Evolutionary conservation across 2,113 vertebrate species (phyloP).

Genomic region (Copsychus sechellarum): DNA sequence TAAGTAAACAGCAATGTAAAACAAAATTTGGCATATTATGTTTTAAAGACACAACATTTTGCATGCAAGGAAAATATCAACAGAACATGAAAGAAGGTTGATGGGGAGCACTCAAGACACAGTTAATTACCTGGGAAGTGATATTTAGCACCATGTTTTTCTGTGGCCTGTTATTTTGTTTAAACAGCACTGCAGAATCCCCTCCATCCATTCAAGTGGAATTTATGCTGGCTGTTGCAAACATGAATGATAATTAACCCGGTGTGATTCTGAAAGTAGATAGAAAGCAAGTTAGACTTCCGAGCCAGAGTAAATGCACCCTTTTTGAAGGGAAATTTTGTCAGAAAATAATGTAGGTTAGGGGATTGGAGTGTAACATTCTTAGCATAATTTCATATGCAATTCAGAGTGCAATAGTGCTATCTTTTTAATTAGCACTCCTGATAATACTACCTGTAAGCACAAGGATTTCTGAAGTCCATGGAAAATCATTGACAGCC

Average conservation of each 20-base stretch:
- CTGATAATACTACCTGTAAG: background rate
- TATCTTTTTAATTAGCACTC: background rate
- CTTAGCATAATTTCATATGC: background rate
- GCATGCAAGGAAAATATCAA: background rate
- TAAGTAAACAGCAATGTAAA: background rate
- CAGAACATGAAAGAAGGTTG: background rate
- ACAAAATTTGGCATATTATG: background rate
- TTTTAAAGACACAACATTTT: background rate
- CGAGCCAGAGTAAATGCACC: background rate
- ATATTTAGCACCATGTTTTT: background rate
- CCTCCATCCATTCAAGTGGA: background rate
- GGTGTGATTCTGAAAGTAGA: background rate
- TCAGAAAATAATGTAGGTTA: background rate
- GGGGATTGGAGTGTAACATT: background rate
- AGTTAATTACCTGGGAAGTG: slow-evolving; percentile 9
- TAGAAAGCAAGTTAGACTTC: background rate
- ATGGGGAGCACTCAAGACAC: background rate
- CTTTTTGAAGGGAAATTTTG: background rate
- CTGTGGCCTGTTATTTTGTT: background rate
- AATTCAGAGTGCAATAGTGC: background rate
- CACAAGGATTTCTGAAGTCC: background rate
- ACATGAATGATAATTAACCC: background rate
- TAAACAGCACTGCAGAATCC: background rate
- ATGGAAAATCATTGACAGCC: background rate
- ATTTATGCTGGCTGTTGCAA: background rate